Base-by-base conservation (phyloP, 1,140 invertebrate species). In the Coptotermes formosanus region DNA sequence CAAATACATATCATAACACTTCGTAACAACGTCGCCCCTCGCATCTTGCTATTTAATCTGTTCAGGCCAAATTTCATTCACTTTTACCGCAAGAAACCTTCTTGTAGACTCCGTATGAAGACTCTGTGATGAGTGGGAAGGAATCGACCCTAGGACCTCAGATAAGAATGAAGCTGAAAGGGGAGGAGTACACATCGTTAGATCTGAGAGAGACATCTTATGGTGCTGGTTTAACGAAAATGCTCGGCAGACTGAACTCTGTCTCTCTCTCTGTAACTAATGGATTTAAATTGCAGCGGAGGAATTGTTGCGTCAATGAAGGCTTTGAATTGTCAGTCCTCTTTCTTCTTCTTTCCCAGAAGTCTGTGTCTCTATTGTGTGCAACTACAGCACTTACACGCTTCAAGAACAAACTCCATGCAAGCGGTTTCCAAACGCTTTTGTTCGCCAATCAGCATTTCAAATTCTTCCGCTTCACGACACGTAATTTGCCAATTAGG, bases 101-200 rank as follows among this genome's bases (percentile, higher is more conserved):
- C 1, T 55, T 16, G 4, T 55, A 21, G 52, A 55, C 14, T 55
- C 52, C 14, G 19, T 55, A 55, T 4, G 52, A 16, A 55, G 3
- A 48, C 48, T 11, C 11, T 48, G 48, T 25, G 59, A 64, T 64
- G 16, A 75, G 64, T 75, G 14, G 64, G 64, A 75, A 9, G n/a
- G 64, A 75, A 30, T 30, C 64, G 64, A 75, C 64, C 16, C 64
- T 75, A 30, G 64, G 64, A 75, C 64, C 64, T 75, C 64, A 30
- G n/a, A 25, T 30, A 30, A 30, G 64, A 75, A 75, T 75, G 64
- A 75, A 75, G n/a, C 64, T 30, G 64, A 75, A 75, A 75, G 25
- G n/a, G 64, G 64, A 75, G 64, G 64, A 75, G 64, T 30, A 30
- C 64, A 75, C 64, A 30, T 75, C 64, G n/a, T 75, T 75, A 75